Conservation (phyloP, 2,113 vertebrate genomes). For the Nettapus auritus region DNA sequence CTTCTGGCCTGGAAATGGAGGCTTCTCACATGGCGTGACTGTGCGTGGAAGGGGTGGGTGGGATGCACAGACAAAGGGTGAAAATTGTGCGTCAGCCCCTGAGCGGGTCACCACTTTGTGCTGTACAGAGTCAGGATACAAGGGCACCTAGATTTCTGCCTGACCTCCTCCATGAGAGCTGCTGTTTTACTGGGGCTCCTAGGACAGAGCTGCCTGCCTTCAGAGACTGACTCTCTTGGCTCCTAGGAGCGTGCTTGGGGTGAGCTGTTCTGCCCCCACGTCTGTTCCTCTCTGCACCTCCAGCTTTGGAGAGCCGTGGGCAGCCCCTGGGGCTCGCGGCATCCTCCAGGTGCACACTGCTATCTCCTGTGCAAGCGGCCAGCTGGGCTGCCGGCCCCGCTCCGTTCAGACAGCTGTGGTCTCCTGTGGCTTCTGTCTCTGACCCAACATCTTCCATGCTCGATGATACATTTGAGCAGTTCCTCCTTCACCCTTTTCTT, state of each 20-base stretch:
- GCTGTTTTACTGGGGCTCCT: background rate
- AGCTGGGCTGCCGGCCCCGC: background rate
- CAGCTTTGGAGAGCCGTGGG: background rate
- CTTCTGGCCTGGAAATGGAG: background rate
- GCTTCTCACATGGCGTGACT: fast-evolving
- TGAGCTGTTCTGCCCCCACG: fast-evolving
- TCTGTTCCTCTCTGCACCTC: background rate
- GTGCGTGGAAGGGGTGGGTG: background rate
- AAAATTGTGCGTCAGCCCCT: background rate
- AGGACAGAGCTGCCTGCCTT: background rate
- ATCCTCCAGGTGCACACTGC: background rate
- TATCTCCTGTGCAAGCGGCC: background rate
- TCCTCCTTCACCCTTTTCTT: background rate
- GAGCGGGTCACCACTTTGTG: background rate
- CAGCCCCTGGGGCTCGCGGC: background rate
- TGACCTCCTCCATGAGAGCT: background rate
- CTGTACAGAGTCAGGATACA: background rate
- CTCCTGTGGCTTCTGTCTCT: background rate
- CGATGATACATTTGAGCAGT: background rate
- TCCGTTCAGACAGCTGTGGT: background rate
- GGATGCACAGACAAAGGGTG: background rate
- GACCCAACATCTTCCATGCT: background rate
- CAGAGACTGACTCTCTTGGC: background rate
- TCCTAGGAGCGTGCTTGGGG: background rate
- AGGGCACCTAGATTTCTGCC: background rate